Evolutionary conservation across 2,113 vertebrate species (phyloP).

Genomic region (Rostratula benghalensis): DNA sequence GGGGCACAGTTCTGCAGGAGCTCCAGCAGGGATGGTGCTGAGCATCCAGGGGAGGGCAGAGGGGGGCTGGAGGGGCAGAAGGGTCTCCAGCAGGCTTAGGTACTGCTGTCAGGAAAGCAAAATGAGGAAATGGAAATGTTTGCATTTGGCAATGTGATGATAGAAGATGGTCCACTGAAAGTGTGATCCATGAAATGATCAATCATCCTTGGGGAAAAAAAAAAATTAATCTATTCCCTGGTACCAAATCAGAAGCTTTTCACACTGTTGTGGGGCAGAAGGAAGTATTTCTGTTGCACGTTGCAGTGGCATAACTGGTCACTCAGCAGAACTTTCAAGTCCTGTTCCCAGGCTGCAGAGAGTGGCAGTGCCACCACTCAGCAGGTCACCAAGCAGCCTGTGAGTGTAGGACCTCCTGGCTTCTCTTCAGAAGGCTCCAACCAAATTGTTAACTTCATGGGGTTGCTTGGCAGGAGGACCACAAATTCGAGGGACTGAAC

Average conservation of each 20-base stretch:
- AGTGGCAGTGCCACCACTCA: background rate
- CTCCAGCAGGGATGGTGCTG: rapidly evolving
- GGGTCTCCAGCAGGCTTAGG: background rate
- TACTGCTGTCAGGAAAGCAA: background rate
- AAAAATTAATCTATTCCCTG: background rate
- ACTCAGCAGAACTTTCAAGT: background rate
- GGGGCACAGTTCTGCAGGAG: background rate
- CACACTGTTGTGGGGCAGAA: background rate
- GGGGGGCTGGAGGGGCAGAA: background rate
- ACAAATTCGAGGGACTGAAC: background rate
- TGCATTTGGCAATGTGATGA: rapidly evolving
- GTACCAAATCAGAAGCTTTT: background rate
- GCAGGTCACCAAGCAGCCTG: rapidly evolving
- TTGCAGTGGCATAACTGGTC: background rate
- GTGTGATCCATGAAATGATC: background rate
- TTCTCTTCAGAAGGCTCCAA: background rate
- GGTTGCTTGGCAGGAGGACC: background rate
- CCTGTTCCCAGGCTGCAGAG: background rate
- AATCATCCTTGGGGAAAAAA: background rate
- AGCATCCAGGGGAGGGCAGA: background rate
- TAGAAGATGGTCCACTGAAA: background rate
- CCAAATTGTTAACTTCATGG: background rate
- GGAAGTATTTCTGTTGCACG: background rate
- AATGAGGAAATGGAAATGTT: background rate
- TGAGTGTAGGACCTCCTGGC: background rate